phyloP scores from a whole-genome alignment of 1,140 invertebrate species.

The Helicoverpa armigera region DNA sequence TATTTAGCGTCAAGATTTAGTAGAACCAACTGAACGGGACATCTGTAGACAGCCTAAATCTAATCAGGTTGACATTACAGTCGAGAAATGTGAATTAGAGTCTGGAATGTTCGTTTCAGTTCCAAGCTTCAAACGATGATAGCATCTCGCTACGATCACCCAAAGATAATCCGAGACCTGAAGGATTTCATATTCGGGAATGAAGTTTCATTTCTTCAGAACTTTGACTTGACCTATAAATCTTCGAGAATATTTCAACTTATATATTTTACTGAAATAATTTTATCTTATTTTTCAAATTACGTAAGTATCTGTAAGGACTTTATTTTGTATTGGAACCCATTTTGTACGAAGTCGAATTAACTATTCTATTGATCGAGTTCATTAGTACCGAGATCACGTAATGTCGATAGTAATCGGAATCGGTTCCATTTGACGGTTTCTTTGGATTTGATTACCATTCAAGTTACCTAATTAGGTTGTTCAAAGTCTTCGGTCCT shows the following conservation, averaged over 20 bases:
- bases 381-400: constrained; percentile 24
- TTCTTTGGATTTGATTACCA: constrained; percentile 44
- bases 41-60: constrained; percentile 5
- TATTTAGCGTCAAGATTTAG: neutral
- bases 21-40: constrained; percentile 3
- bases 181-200: constrained; percentile 27
- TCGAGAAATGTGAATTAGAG: neutral
- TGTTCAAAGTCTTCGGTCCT: neutral
- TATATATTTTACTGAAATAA: neutral
- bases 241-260: neutral
- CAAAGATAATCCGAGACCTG: constrained; percentile 28
- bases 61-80: constrained; percentile 22
- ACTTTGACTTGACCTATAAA: constrained; percentile 27
- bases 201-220: constrained; percentile 21
- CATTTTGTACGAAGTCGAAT: neutral
- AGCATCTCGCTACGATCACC: neutral
- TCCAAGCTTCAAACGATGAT: neutral
- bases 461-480: constrained; percentile 29
- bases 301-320: neutral
- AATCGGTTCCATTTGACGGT: constrained; percentile 32
- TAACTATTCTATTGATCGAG: constrained; percentile 26
- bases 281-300: no score
- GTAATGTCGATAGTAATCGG: constrained; percentile 32
- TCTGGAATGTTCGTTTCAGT: neutral
- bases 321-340: neutral